These are phyloP conservation scores for Carterocephalus palaemon DNA, from an alignment of 2,888 invertebrate genomes.

Conservation along the genomic window DNA sequence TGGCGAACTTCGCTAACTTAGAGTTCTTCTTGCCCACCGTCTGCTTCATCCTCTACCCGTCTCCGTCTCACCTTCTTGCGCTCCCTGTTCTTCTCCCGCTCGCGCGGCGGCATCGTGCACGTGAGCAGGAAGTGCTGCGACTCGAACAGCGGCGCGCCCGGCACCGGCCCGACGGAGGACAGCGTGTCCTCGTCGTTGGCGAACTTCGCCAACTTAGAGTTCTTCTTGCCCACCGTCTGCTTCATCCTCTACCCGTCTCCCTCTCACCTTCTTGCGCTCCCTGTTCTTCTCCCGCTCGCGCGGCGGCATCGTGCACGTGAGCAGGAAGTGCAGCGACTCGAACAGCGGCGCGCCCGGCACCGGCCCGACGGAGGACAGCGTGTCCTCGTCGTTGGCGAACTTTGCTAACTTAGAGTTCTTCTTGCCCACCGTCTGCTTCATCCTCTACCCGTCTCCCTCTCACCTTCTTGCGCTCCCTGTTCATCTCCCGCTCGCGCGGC, in stretches of 20 bases:
- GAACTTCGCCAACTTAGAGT: too few species aligned
- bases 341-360: conserved; percentile 72
- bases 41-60: conserved; percentile 35
- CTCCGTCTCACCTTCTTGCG: conserved; percentile 37
- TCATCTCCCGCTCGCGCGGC: not conserved
- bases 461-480: not conserved
- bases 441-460: conserved; percentile 42
- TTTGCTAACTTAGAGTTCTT: conserved; percentile 72
- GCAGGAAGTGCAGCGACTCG: conserved; percentile 75
- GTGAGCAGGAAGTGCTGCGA: too few species aligned
- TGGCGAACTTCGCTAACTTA: conserved; percentile 68
- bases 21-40: conserved; percentile 75
- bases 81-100: not conserved
- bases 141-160: too few species aligned
- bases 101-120: too few species aligned
- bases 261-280: not conserved
- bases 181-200: too few species aligned
- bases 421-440: conserved; percentile 57
- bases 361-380: conserved; percentile 73
- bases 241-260: conserved; percentile 5
- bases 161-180: too few species aligned
- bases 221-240: too few species aligned
- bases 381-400: conserved; percentile 69
- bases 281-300: not conserved
- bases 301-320: conserved; percentile 75